Evolutionary conservation across 35 echinoderm and acorn worm genomes (phyloP).

Genomic region (Heliocidaris erythrogramma): DNA sequence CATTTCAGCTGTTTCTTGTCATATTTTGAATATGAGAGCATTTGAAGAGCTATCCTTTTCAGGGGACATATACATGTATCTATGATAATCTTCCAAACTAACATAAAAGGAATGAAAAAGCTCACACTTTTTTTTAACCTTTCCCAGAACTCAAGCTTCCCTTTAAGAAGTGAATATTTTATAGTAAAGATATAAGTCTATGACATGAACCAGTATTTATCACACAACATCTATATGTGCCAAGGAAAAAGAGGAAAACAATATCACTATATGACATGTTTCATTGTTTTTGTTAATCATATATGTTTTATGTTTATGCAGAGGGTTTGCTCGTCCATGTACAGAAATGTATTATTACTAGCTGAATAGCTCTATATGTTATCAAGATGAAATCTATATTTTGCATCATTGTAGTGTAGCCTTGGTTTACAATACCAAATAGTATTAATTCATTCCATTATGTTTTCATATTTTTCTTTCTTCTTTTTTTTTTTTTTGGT

Average conservation of each 20-base stretch:
- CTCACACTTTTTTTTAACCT: too few species aligned
- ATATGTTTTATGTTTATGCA: background rate
- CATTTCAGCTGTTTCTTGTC: too few species aligned
- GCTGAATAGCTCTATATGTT: background rate
- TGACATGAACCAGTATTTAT: background rate
- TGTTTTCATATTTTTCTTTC: background rate
- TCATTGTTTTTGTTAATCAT: background rate
- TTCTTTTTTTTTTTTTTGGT: background rate
- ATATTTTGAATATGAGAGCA: too few species aligned
- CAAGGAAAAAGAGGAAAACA: background rate
- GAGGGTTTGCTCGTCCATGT: background rate
- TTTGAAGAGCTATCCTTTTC: too few species aligned
- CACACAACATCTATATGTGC: background rate
- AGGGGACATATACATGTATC: too few species aligned
- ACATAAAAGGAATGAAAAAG: too few species aligned
- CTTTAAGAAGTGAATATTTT: too few species aligned
- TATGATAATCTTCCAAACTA: too few species aligned
- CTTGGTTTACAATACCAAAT: conserved; percentile 32
- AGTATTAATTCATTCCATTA: conserved; percentile 34
- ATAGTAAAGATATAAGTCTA: background rate
- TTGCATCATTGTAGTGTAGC: background rate
- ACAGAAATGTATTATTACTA: background rate
- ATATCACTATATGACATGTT: background rate
- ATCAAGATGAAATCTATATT: background rate
- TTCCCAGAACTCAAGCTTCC: too few species aligned